Evolutionary conservation across 2,888 invertebrate genomes (phyloP), one percentile per base, ranked within the genome.

Genomic region (Mythimna lalbum): DNA sequence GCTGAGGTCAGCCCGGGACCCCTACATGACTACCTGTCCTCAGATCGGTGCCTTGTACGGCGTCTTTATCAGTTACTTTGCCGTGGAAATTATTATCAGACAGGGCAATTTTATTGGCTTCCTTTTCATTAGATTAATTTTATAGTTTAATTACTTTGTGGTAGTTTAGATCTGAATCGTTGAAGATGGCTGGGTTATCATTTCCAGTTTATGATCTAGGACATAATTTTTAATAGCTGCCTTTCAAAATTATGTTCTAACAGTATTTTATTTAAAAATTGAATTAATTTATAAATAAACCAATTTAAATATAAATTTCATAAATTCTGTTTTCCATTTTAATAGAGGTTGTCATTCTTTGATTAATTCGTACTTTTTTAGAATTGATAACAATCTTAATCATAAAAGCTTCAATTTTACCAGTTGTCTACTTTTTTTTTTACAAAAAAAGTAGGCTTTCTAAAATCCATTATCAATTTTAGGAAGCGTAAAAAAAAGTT

Each of bases 1-100:
- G 83, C 76, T 69, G 74, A 79, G 90, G 89, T 89, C 89, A 87
- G 69, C 74, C 52, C 66, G 64, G 82, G 86, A 86, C 88, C 87
- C 63, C 62, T 64, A 84, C 85, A 87, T 83, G 89, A 88, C 89
- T 90, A 88, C 88, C 86, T 88, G 89, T 89, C 85, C 83, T 72
- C 59, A 68, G 63, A 69, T 78, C 39, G 47, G 69, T 64, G 53
- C 82, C 82, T 63, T 80, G 65, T 80, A 80, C 27, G 74, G 86
- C 33, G 77, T 85, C 78, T 78, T 82, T 84, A 86, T 85, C 76
- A 77, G 76, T 68, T 69, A 75, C 60, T 81, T 65, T 1, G 31
- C 56, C 4, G 39, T 49, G 12, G 53, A 82, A 78, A 57, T 65
- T 78, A 82, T 81, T 63, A 81, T 72, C 67, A 63, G 52, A 5